Evolutionary conservation across 1,140 invertebrate species (phyloP).

Genomic region (Eciton burchellii): DNA sequence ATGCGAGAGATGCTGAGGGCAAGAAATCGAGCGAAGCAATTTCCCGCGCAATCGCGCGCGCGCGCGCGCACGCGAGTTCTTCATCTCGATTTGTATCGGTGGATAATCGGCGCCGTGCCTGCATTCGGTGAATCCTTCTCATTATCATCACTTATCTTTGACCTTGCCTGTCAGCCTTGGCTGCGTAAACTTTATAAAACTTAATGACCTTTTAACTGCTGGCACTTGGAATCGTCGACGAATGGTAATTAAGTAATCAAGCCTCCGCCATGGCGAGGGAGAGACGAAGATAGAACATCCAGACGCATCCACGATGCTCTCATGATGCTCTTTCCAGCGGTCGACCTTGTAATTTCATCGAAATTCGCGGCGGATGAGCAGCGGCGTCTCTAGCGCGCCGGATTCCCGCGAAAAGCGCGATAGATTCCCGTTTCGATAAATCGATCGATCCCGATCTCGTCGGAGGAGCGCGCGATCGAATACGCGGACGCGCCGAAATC

Average conservation of each 20-base stretch:
- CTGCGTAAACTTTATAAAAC: conserved; percentile 61
- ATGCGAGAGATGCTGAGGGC: no score
- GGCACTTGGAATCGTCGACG: conserved; percentile 25
- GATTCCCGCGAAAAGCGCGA: neutral
- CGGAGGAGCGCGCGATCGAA: neutral
- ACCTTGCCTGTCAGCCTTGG: conserved; percentile 40
- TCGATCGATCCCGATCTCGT: neutral
- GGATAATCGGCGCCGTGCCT: conserved; percentile 18
- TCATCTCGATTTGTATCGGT: conserved; percentile 24
- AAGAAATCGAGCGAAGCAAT: conserved; percentile 16
- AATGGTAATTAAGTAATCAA: conserved; percentile 60
- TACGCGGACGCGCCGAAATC: neutral
- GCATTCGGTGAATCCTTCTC: conserved; percentile 43
- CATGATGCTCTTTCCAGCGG: conserved; percentile 5
- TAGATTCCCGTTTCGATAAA: neutral
- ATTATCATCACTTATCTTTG: conserved; percentile 59
- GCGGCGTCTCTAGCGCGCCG: neutral
- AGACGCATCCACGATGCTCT: neutral
- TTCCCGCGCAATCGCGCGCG: conserved; percentile 19
- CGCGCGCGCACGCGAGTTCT: neutral
- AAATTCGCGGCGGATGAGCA: conserved; percentile 2
- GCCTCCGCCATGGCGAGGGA: neutral
- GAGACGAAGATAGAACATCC: neutral
- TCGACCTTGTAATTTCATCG: conserved; percentile 34
- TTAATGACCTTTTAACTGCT: conserved; percentile 50